phyloP scores from a whole-genome alignment of 2,797 vertebrate genomes.

The Pelodytes ibericus region DNA sequence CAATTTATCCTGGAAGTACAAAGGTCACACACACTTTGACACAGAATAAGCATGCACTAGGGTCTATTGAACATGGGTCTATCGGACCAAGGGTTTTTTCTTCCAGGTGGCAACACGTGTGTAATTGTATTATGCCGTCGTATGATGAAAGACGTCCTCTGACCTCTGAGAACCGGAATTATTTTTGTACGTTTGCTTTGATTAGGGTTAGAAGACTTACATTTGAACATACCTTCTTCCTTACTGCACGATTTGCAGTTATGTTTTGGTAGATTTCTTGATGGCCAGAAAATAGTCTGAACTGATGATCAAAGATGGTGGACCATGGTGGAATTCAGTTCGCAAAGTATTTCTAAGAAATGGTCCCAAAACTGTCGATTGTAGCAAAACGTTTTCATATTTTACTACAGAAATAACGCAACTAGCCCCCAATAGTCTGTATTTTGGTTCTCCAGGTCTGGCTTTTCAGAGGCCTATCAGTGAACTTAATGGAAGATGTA shows the following conservation, averaged over 20 bases:
- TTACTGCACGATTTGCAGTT: not conserved
- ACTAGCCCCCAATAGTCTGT: no score
- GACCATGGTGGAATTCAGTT: no score
- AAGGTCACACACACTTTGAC: slow-evolving; percentile 1
- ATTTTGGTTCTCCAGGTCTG: no score
- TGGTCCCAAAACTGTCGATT: no score
- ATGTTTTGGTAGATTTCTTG: not conserved
- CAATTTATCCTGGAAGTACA: slow-evolving; percentile 15
- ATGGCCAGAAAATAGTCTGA: no score
- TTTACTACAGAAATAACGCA: no score
- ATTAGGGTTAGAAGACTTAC: not conserved
- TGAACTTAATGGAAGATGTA: no score
- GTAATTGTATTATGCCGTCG: not conserved
- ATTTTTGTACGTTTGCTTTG: not conserved
- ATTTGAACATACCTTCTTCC: not conserved
- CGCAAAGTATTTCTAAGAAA: no score
- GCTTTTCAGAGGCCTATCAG: no score
- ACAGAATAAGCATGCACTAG: not conserved
- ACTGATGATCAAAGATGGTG: no score
- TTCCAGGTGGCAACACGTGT: not conserved
- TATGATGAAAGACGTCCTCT: not conserved
- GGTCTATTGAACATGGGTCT: not conserved
- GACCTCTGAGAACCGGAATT: not conserved
- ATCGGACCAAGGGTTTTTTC: not conserved
- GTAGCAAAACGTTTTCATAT: no score